Evolutionary conservation across 2,113 vertebrate genomes (phyloP).

Genomic region (Amphilophus citrinellus): DNA sequence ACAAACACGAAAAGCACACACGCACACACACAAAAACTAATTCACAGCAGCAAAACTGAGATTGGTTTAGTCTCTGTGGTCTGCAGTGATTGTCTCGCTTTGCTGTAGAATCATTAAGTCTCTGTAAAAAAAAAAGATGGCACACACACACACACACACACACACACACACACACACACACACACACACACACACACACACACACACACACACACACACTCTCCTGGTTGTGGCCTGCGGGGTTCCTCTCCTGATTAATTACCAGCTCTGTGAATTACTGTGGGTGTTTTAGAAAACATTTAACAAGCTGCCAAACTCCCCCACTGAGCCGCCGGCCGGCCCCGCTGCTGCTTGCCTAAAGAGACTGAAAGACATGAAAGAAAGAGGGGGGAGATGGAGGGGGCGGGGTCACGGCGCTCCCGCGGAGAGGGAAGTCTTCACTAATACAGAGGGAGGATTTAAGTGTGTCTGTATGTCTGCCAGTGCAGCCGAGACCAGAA

Average conservation of each 20-base stretch:
- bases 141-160: neutral
- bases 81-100: conserved; percentile 31
- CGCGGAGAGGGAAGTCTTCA: conserved; percentile 13
- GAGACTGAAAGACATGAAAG: conserved; percentile 35
- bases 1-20: neutral
- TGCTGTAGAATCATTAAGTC: conserved; percentile 36
- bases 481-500: neutral
- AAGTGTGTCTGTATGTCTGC: conserved; percentile 16
- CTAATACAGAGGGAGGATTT: conserved; percentile 26
- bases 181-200: neutral
- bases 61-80: conserved; percentile 36
- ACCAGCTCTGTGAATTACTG: conserved; percentile 63
- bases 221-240: conserved; percentile 24
- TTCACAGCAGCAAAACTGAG: conserved; percentile 18
- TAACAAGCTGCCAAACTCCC: conserved; percentile 69
- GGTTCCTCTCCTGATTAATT: conserved; percentile 66
- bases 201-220: neutral
- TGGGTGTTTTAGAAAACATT: conserved; percentile 69
- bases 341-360: conserved; percentile 16
- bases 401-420: conserved; percentile 14
- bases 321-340: conserved; percentile 50
- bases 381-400: neutral
- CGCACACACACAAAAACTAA: neutral
- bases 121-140: conserved; percentile 4
- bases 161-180: neutral